Percentiles rank a stretch among this genome's conserved stretches.
These are phyloP conservation scores for Mellivora capensis DNA, from an alignment of 2,113 vertebrate species.

Conservation along the genomic window DNA sequence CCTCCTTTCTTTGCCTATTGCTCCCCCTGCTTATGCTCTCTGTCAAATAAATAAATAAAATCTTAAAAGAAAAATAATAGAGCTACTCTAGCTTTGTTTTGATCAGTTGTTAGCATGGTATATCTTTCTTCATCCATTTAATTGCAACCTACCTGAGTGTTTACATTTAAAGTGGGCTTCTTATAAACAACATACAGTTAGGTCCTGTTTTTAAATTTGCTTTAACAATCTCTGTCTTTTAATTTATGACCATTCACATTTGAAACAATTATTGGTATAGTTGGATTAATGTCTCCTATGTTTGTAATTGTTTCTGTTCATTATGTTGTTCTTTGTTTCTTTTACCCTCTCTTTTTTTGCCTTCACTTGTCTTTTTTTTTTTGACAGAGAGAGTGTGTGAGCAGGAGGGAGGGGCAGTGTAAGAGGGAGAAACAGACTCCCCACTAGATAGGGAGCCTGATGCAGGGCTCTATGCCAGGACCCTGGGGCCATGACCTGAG, in stretches of 20 bases:
- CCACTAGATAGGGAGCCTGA: not conserved
- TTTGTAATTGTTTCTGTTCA: not conserved
- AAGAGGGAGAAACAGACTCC: not conserved
- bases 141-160: not conserved
- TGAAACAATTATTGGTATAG: not conserved
- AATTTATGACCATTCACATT: not conserved
- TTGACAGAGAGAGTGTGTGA: not conserved
- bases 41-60: no score
- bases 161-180: not conserved
- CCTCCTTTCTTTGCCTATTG: no score
- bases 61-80: not conserved
- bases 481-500: not conserved
- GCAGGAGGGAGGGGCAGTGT: not conserved
- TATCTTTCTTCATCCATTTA: not conserved
- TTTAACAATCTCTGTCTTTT: not conserved
- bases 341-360: not conserved
- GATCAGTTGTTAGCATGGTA: not conserved
- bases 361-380: not conserved
- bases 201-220: not conserved
- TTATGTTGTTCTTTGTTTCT: not conserved
- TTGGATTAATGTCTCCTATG: not conserved
- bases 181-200: not conserved
- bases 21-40: no score
- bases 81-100: not conserved
- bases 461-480: not conserved